Conservation (phyloP, 2,797 vertebrate genomes). For the Caiman crocodilus region DNA sequence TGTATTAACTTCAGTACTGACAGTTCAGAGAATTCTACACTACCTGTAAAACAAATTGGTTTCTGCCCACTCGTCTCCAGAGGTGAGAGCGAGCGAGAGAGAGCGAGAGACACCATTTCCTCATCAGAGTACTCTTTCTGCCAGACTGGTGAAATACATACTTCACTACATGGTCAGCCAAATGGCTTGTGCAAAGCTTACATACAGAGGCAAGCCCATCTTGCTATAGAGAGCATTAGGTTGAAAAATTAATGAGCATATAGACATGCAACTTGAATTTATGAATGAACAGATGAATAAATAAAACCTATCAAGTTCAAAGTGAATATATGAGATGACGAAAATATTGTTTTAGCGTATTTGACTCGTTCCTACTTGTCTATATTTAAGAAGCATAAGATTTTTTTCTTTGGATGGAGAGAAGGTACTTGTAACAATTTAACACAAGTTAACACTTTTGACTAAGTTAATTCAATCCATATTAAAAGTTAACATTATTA, state of each 20-base stretch:
- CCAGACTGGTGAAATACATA: not conserved
- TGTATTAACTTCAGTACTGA: not conserved
- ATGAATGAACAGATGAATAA: not conserved
- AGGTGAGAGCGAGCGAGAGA: no score
- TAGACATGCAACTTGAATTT: not conserved
- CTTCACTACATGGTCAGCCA: conserved; percentile 17
- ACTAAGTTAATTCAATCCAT: not conserved
- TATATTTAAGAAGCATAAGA: not conserved
- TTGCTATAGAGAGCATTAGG: not conserved
- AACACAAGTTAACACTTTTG: not conserved
- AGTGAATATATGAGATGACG: not conserved
- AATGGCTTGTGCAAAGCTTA: not conserved
- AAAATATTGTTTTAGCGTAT: not conserved
- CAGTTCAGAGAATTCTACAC: not conserved
- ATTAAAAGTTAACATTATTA: not conserved
- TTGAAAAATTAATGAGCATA: not conserved
- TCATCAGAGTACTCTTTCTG: conserved; percentile 13
- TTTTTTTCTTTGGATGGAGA: not conserved
- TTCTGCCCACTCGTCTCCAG: not conserved
- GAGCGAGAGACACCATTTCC: no score
- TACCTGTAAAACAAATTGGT: conserved; percentile 8
- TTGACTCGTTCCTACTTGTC: not conserved
- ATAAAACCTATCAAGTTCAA: rapidly evolving
- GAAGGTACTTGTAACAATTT: not conserved
- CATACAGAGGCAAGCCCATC: not conserved